Evolutionary conservation across 2,888 invertebrate genomes (phyloP).

Genomic region (Elegia similella): DNA sequence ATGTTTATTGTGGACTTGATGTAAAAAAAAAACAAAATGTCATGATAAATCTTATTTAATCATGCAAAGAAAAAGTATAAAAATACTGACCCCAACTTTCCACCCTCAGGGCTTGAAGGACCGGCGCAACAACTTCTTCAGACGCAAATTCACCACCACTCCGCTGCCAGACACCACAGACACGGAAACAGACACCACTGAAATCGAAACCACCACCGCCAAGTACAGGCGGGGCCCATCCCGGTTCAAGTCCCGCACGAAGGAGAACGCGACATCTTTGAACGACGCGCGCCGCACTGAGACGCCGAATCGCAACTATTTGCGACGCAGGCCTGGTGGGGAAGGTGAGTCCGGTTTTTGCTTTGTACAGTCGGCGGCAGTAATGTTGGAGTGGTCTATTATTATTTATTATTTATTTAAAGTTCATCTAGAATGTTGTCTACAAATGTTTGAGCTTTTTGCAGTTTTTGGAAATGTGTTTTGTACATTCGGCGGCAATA

Average conservation of each 20-base stretch:
- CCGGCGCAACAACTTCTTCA: slow-evolving; percentile 55
- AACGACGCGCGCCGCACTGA: slow-evolving; percentile 59
- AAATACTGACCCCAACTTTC: slow-evolving; percentile 26
- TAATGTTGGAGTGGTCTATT: not conserved
- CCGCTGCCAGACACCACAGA: slow-evolving; percentile 50
- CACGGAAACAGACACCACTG: slow-evolving; percentile 40
- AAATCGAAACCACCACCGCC: slow-evolving; percentile 50
- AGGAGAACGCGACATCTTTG: slow-evolving; percentile 52
- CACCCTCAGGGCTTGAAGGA: slow-evolving; percentile 56
- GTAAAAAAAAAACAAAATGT: slow-evolving; percentile 15
- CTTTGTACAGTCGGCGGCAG: slow-evolving; percentile 1
- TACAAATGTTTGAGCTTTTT: too few relatives aligned
- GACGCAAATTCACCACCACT: slow-evolving; percentile 59
- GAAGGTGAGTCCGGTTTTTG: slow-evolving; percentile 63
- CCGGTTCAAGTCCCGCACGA: slow-evolving; percentile 41
- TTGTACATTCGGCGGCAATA: too few relatives aligned
- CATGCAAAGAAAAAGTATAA: slow-evolving; percentile 30
- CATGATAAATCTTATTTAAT: not conserved
- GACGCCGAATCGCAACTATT: slow-evolving; percentile 62
- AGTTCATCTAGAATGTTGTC: too few relatives aligned
- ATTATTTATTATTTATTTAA: not conserved
- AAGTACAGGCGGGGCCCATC: slow-evolving; percentile 44
- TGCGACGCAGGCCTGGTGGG: slow-evolving; percentile 61
- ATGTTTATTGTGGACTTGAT: not conserved
- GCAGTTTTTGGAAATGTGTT: too few relatives aligned